phyloP scores from a whole-genome alignment of 2,113 vertebrate species.

The Natator depressus region DNA sequence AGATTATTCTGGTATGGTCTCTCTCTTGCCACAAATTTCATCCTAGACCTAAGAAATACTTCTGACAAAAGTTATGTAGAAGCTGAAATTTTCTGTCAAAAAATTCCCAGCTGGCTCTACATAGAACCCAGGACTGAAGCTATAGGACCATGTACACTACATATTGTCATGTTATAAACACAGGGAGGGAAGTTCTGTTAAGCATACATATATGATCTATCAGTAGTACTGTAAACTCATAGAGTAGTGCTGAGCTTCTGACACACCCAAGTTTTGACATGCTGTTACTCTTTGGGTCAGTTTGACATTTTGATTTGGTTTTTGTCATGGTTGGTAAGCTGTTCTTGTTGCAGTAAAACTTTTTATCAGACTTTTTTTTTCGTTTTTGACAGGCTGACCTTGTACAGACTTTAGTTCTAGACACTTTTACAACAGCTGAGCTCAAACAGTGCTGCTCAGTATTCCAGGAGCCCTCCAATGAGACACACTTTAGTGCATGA shows the following conservation, averaged over 20 bases:
- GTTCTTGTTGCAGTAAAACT: not conserved
- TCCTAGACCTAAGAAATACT: not conserved
- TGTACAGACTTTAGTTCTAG: not conserved
- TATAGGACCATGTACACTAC: not conserved
- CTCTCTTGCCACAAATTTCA: not conserved
- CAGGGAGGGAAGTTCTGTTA: accelerated
- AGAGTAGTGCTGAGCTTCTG: not conserved
- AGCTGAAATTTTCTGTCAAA: not conserved
- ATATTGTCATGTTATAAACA: not conserved
- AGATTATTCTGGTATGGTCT: not conserved
- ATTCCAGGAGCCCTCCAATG: not conserved
- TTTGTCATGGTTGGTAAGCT: not conserved
- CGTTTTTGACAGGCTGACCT: conserved; percentile 23
- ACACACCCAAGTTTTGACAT: not conserved
- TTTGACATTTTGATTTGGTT: not conserved
- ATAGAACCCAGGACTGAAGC: accelerated
- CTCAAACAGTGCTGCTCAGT: conserved; percentile 1
- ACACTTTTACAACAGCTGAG: not conserved
- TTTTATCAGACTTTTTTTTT: not conserved
- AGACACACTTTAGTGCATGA: not conserved
- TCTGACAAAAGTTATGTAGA: not conserved
- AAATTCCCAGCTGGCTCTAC: not conserved
- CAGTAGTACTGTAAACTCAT: not conserved
- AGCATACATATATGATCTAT: not conserved
- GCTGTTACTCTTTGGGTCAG: not conserved